Conservation (phyloP, 2,888 invertebrate species). For the Scaptomyza cyrtandrae region DNA sequence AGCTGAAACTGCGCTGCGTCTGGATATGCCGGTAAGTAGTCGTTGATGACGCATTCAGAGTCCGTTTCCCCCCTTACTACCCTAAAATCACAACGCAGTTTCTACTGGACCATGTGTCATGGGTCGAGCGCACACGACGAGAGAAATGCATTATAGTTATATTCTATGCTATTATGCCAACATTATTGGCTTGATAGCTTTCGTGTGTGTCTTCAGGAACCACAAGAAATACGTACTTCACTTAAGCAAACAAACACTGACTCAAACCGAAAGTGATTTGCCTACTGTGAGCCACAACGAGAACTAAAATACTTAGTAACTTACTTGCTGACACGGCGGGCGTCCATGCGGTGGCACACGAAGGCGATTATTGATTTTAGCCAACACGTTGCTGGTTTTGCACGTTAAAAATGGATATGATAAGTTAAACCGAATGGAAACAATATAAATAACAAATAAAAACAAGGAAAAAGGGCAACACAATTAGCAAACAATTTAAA, state of each 20-base stretch:
- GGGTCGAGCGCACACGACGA: conserved; percentile 27
- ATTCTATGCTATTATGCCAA: conserved; percentile 20
- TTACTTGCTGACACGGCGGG: conserved; percentile 58
- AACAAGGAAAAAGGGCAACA: conserved; percentile 18
- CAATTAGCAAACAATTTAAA: not conserved
- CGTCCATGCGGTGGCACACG: conserved; percentile 47
- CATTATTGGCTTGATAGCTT: conserved; percentile 31
- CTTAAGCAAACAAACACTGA: not conserved
- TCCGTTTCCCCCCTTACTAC: not conserved
- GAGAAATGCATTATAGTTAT: conserved; percentile 39
- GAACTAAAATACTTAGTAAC: conserved; percentile 29
- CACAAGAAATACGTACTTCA: conserved; percentile 12
- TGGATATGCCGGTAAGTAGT: conserved; percentile 20
- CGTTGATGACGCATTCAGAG: not conserved
- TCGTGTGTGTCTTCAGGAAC: conserved; percentile 27
- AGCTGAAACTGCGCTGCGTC: not conserved
- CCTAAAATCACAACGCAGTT: conserved; percentile 11
- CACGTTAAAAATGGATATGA: conserved; percentile 22
- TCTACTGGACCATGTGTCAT: conserved; percentile 28
- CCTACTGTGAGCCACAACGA: not conserved
- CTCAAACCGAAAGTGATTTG: not conserved
- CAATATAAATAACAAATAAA: not conserved
- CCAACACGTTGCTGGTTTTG: conserved; percentile 51
- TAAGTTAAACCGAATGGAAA: conserved; percentile 3
- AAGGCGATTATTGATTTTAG: conserved; percentile 74